Evolutionary conservation across 2,797 vertebrate species (phyloP), one percentile per base, ranked within the genome.

Genomic region (Octomys mimax): DNA sequence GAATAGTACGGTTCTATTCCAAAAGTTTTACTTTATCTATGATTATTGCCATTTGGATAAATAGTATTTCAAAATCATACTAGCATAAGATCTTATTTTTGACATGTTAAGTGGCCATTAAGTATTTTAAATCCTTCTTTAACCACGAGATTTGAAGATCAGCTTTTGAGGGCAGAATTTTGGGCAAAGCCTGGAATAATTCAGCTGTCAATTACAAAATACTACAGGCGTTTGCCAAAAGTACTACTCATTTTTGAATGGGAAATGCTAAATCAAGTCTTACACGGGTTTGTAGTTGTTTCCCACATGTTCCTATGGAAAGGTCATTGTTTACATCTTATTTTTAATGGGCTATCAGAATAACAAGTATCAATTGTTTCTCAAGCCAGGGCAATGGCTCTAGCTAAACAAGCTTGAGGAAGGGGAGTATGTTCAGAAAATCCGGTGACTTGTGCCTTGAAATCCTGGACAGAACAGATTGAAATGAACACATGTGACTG

Each of bases 41-140:
- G 73, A 46, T 85, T 77, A 36, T 78, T 54, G 36, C 11, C 57
- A 39, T 61, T 92, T 80, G 36, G 59, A 85, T 24, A 96, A 49
- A 19, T 68, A 89, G 98, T 98, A 11, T 97, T 98, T 64, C 99
- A 91, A 92, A 96, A 96, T 86, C 42, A 92, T 73, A 93, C 92
- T 84, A 96, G 97, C 73, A 95, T 6, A 36, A 31, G 97, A 93
- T 46, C 89, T 79, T 92, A 96, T 87, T 95, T 93, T 91, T 95
- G 49, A 87, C 42, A 84, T 46, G 10, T 73, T 73, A 91, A 96
- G 89, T 62, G 79, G 31, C 39, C 61, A 36, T 75, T 89, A 88
- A 62, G 22, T 86, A 4, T 90, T 97, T 95, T 81, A 92, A 92
- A 92, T 87, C 28, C 52, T 62, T 95, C 59, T 89, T 79, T 78